Evolutionary conservation across 2,113 vertebrate species (phyloP).

Genomic region (Melanerpes aurifrons): DNA sequence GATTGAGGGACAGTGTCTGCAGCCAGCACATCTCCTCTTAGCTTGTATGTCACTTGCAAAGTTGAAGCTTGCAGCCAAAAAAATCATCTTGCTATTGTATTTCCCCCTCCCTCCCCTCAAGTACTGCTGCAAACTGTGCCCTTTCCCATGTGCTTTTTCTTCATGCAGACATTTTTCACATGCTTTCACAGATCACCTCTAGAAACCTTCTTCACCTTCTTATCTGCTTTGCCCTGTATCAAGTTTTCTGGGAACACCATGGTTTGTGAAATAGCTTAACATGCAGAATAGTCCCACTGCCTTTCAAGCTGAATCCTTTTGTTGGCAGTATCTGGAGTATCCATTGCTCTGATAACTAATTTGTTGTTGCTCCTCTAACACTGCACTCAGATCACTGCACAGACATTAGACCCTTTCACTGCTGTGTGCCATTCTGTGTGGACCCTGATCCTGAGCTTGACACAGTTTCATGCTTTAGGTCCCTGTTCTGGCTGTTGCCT

Average conservation of each 20-base stretch:
- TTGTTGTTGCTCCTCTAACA: background rate
- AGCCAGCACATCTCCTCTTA: background rate
- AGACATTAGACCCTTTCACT: background rate
- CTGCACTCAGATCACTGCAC: background rate
- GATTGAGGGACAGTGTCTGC: background rate
- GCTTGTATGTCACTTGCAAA: background rate
- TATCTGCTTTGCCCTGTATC: constrained; percentile 41
- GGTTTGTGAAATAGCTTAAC: background rate
- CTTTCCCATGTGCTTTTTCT: constrained; percentile 21
- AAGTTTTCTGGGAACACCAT: background rate
- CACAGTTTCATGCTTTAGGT: background rate
- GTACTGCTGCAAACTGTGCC: background rate
- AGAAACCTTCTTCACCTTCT: constrained; percentile 30
- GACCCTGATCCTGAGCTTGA: background rate
- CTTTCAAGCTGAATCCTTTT: constrained; percentile 35
- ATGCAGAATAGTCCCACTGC: background rate
- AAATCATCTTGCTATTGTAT: background rate
- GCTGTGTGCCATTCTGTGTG: background rate
- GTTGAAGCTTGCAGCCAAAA: background rate
- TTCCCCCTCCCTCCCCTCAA: background rate
- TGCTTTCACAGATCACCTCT: background rate
- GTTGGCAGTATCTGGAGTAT: constrained; percentile 1
- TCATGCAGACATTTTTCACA: constrained; percentile 20
- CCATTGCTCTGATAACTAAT: background rate
- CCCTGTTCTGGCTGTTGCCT: background rate